phyloP scores from a whole-genome alignment of 92 coral and sea anemone species.

The Desmophyllum pertusum region DNA sequence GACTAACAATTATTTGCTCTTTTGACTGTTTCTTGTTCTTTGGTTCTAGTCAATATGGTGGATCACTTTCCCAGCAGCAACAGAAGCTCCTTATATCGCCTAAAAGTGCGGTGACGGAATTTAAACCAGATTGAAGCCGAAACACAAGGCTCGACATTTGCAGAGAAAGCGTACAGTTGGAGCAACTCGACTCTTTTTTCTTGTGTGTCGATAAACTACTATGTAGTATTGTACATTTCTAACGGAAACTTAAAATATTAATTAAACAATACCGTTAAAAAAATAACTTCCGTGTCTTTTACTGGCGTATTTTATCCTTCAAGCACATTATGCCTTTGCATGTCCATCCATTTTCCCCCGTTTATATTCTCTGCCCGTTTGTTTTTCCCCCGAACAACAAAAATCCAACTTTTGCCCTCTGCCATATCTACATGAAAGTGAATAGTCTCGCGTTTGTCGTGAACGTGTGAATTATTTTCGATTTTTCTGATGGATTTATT shows the following conservation, averaged over 20 bases:
- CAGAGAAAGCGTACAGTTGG: background rate
- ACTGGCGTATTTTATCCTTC: too few relatives aligned
- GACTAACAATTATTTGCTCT: background rate
- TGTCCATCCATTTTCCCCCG: too few relatives aligned
- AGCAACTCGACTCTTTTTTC: background rate
- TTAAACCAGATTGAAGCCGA: too few relatives aligned
- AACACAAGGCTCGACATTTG: background rate
- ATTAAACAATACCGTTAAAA: background rate
- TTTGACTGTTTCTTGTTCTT: background rate
- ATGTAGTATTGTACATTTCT: background rate
- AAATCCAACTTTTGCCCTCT: too few relatives aligned
- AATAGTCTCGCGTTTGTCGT: too few relatives aligned
- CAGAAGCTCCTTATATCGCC: slow-evolving; percentile 10
- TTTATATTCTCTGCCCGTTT: too few relatives aligned
- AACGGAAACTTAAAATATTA: background rate
- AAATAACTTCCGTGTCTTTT: background rate
- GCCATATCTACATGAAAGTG: too few relatives aligned
- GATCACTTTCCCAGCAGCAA: slow-evolving; percentile 36
- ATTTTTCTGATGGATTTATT: too few relatives aligned
- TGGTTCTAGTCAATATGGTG: slow-evolving; percentile 30
- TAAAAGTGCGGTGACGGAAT: slow-evolving; percentile 20
- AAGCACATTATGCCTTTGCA: too few relatives aligned
- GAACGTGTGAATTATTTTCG: too few relatives aligned
- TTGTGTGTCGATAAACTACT: background rate
- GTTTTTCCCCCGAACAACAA: too few relatives aligned